These are phyloP conservation scores for Heterotilapia buettikoferi DNA, from an alignment of 2,113 vertebrate species.

Conservation along the genomic window DNA sequence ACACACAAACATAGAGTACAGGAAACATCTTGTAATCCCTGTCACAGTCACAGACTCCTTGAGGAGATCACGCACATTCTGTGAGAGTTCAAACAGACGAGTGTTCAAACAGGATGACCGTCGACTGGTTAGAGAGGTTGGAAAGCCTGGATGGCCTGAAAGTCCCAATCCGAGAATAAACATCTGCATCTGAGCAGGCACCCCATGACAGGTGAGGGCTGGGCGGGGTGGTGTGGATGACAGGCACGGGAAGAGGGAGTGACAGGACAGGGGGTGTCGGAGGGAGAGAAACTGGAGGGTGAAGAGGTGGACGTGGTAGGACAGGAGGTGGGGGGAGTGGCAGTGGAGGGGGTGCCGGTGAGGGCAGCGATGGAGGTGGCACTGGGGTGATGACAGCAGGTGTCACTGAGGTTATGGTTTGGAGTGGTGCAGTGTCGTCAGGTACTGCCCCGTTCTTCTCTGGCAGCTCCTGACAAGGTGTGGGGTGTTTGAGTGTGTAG, in stretches of 20 bases:
- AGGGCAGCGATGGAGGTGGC: not conserved
- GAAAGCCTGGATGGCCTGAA: slow-evolving; percentile 59
- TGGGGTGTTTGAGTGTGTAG: slow-evolving; percentile 59
- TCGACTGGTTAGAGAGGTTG: slow-evolving; percentile 57
- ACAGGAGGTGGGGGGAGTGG: slow-evolving; percentile 15
- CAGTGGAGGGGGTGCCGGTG: not conserved
- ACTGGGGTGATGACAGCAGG: not conserved
- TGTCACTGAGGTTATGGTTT: not conserved
- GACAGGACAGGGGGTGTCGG: not conserved
- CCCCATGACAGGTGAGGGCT: slow-evolving; percentile 68
- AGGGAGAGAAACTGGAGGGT: not conserved
- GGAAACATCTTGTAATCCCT: not conserved
- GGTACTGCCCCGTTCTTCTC: not conserved
- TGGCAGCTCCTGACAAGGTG: not conserved
- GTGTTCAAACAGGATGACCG: slow-evolving; percentile 76
- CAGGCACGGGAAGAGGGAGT: slow-evolving; percentile 37
- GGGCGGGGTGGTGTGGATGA: slow-evolving; percentile 60
- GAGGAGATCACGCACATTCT: not conserved
- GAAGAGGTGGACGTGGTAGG: not conserved
- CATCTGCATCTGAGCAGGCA: slow-evolving; percentile 58
- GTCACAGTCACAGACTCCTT: not conserved
- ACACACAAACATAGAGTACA: not conserved
- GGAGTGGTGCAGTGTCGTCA: not conserved
- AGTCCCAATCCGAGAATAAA: slow-evolving; percentile 67
- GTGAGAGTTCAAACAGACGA: slow-evolving; percentile 59